Conservation (phyloP, 2,888 invertebrate species). For the Netelia melanura region DNA sequence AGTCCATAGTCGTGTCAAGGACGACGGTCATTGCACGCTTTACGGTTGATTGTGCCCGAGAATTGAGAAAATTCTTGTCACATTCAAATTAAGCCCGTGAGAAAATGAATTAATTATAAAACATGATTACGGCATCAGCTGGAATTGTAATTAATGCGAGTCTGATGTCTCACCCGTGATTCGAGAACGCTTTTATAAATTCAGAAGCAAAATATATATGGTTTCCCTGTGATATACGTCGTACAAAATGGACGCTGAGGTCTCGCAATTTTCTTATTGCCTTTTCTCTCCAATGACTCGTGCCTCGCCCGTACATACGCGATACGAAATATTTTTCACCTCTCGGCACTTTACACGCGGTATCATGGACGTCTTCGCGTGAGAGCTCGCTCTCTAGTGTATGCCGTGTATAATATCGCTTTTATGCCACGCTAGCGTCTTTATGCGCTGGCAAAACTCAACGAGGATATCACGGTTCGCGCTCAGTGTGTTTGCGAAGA, state of each 20-base stretch:
- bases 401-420: slow-evolving; percentile 43
- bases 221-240: background rate
- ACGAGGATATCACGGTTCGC: slow-evolving; percentile 9
- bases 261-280: slow-evolving; percentile 25
- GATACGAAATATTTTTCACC: slow-evolving; percentile 61
- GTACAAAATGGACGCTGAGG: slow-evolving; percentile 6
- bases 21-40: slow-evolving; percentile 67
- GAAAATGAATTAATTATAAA: slow-evolving; percentile 40
- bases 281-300: slow-evolving; percentile 34
- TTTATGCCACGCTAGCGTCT: slow-evolving; percentile 26
- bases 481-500: slow-evolving; percentile 49
- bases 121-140: slow-evolving; percentile 4
- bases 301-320: slow-evolving; percentile 39
- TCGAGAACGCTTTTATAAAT: slow-evolving; percentile 46
- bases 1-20: slow-evolving; percentile 69
- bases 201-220: slow-evolving; percentile 39
- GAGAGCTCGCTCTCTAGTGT: slow-evolving; percentile 55
- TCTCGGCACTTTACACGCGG: slow-evolving; percentile 50
- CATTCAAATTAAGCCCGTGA: too few species aligned
- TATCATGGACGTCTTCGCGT: slow-evolving; percentile 59
- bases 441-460: slow-evolving; percentile 33
- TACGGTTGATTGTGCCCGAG: slow-evolving; percentile 30
- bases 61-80: background rate
- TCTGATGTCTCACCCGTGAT: slow-evolving; percentile 52
- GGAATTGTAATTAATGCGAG: slow-evolving; percentile 44